Evolutionary conservation across 2,888 invertebrate genomes (phyloP), one percentile per base, ranked within the genome.

Genomic region (Unio delphinus): DNA sequence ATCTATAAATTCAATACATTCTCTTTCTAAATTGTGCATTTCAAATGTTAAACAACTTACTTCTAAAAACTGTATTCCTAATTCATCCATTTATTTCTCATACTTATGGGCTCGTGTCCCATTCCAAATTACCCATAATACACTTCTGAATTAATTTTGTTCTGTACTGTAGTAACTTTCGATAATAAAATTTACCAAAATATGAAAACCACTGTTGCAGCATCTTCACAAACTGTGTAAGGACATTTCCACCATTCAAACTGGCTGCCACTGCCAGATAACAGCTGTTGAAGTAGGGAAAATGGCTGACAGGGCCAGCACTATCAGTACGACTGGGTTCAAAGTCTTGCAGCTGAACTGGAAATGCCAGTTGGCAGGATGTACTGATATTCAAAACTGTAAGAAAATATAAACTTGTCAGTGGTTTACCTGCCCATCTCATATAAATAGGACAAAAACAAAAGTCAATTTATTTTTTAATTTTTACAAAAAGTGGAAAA

Each of bases 341-440:
- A 70, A 86, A 85, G n/a, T 74, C 80, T 23, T 80, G 78, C 8
- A 82, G 83, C 15, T 82, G 80, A 64, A 89, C 82, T 28, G 86
- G 79, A 76, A 95, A 94, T 3, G 94, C 88, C 66, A 96, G 91
- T 90, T 96, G 96, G 45, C 95, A 95, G 5, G 96, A 96, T 7
- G 96, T 96, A 57, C 96, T 95, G 86, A 96, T 94, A 88, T 96
- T 96, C 75, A 96, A 90, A 57, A 95, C 94, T 77, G 94, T 93
- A 81, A 81, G 59, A 70, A 64, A 63, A 58, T 20, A 55, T 26
- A 64, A 64, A 18, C n/a, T 26, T 55, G 45, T 30, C 28, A 20
- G 26, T 64, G 8, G 45, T 45, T 45, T 15, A 45, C 45, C 45
- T 45, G 45, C 45, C 11, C 45, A 45, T 45, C 11, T 45, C 45